Conservation (phyloP, 1,140 invertebrate genomes). For the Rhopalosiphum padi region DNA sequence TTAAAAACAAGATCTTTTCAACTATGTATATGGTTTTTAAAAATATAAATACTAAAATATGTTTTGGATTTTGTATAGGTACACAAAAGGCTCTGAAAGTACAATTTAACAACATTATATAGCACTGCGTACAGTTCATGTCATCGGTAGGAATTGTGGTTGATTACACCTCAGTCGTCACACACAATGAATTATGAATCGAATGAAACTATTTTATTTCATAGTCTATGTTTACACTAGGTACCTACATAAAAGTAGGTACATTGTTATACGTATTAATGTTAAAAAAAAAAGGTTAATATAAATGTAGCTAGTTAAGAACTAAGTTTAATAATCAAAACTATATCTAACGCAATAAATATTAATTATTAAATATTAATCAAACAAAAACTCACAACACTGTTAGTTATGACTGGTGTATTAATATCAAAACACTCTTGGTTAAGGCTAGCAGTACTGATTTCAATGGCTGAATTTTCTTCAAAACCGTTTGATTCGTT, state of each 20-base stretch:
- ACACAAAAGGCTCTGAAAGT: neutral
- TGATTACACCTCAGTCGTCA: slow-evolving; percentile 34
- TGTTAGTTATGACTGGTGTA: slow-evolving; percentile 38
- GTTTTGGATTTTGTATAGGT: neutral
- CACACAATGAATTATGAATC: slow-evolving; percentile 27
- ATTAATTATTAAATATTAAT: slow-evolving; percentile 21
- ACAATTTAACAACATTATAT: neutral
- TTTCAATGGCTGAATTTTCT: neutral
- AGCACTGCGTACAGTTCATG: neutral
- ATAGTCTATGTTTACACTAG: neutral
- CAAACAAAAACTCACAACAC: slow-evolving; percentile 53
- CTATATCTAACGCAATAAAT: neutral
- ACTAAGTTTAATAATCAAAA: neutral
- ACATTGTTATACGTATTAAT: neutral
- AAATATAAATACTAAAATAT: neutral
- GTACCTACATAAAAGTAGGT: neutral
- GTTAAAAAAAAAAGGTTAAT: neutral
- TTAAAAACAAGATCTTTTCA: neutral
- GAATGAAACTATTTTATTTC: neutral
- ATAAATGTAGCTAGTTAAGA: neutral
- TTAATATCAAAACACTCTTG: slow-evolving; percentile 51
- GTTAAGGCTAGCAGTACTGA: slow-evolving; percentile 23
- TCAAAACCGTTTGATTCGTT: neutral
- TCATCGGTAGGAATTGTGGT: neutral
- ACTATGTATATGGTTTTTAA: neutral